Conservation (phyloP, 2,888 invertebrate species). For the Dioctria linearis region DNA sequence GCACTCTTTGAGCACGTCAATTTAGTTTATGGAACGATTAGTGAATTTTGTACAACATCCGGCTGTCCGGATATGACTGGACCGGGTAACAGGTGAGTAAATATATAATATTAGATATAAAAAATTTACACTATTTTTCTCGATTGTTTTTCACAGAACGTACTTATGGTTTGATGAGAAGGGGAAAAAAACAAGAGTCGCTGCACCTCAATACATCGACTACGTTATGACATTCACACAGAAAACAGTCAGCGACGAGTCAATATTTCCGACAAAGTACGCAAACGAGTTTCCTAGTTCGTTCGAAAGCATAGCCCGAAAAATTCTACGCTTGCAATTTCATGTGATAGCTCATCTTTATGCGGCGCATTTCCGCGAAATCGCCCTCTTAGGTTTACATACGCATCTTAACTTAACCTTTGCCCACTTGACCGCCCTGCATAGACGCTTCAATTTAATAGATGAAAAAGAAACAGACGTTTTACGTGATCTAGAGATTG, state of each 20-base stretch:
- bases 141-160: constrained; percentile 76
- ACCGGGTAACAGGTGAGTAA: constrained; percentile 88
- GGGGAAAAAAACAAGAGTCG: constrained; percentile 97
- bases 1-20: constrained; percentile 99
- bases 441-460: constrained; percentile 90
- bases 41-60: constrained; percentile 97
- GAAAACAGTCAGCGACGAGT: constrained; percentile 96
- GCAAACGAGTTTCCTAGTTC: constrained; percentile 95
- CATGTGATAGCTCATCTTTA: constrained; percentile 99
- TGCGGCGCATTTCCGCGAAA: constrained; percentile 97
- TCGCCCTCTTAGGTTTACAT: constrained; percentile 93
- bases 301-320: constrained; percentile 95
- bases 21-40: constrained; percentile 97
- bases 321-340: constrained; percentile 96
- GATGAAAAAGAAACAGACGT: constrained; percentile 97
- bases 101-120: not conserved
- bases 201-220: constrained; percentile 98
- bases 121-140: not conserved
- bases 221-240: constrained; percentile 99
- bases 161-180: constrained; percentile 99
- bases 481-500: constrained; percentile 90
- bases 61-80: constrained; percentile 98
- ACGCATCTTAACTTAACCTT: constrained; percentile 98
- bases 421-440: constrained; percentile 92
- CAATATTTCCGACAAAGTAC: constrained; percentile 98